phyloP scores from a whole-genome alignment of 1,140 invertebrate genomes.

The Papilio machaon region DNA sequence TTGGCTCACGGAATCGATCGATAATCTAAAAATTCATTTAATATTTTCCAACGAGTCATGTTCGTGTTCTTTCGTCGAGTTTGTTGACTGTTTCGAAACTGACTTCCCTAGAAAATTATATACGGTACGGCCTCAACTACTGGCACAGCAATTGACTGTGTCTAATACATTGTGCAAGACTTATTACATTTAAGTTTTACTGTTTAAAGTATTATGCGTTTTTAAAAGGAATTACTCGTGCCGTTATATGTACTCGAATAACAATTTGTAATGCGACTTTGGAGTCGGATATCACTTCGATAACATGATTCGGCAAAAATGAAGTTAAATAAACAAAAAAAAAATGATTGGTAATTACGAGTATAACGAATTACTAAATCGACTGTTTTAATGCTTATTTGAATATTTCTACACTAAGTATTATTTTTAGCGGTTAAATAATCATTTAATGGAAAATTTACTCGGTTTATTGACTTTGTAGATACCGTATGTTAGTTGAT shows the following conservation, averaged over 20 bases:
- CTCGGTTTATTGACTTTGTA: slow-evolving; percentile 26
- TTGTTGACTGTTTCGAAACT: slow-evolving; percentile 34
- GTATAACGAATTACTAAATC: slow-evolving; percentile 31
- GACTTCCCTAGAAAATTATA: slow-evolving; percentile 30
- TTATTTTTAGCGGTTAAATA: slow-evolving; percentile 39
- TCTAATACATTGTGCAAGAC: slow-evolving; percentile 35
- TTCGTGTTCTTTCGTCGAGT: slow-evolving; percentile 36
- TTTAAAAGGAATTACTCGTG: slow-evolving; percentile 2
- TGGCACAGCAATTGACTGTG: slow-evolving; percentile 22
- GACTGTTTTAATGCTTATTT: slow-evolving; percentile 14
- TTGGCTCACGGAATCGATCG: slow-evolving; percentile 71
- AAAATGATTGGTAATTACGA: slow-evolving; percentile 19
- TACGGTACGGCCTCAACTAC: slow-evolving; percentile 13
- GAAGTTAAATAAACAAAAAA: slow-evolving; percentile 4
- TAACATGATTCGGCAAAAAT: slow-evolving; percentile 8
- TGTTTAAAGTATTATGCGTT: background rate
- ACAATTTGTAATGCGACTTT: slow-evolving; percentile 8
- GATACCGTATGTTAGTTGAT: background rate
- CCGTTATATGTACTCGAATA: background rate
- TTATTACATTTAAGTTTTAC: slow-evolving; percentile 28
- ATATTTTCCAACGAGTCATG: slow-evolving; percentile 62
- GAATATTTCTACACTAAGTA: slow-evolving; percentile 4
- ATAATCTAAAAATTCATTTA: slow-evolving; percentile 78
- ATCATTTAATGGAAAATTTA: slow-evolving; percentile 36
- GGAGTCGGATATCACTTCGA: slow-evolving; percentile 3